Conservation (phyloP, 1,140 invertebrate species). For the Nomia melanderi region DNA sequence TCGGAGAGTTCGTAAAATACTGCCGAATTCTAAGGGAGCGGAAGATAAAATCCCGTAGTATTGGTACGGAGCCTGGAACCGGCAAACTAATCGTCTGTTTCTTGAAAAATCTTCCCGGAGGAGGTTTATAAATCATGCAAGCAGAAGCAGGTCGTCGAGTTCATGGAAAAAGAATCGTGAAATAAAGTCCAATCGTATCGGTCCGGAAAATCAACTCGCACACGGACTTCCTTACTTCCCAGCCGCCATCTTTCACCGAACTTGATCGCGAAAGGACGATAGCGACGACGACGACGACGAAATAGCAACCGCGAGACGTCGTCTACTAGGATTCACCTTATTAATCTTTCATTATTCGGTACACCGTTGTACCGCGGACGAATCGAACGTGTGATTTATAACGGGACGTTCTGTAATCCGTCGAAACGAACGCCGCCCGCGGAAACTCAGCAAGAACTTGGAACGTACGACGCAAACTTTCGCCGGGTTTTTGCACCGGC, state of each 20-base stretch:
- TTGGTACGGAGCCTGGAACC: too few species aligned
- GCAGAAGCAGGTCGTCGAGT: neutral
- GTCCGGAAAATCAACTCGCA: neutral
- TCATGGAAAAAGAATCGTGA: neutral
- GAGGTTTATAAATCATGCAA: neutral
- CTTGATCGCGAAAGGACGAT: neutral
- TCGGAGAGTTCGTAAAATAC: too few species aligned
- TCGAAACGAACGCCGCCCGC: neutral
- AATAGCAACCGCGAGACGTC: neutral
- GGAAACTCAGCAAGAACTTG: neutral
- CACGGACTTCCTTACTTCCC: neutral
- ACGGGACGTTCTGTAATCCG: constrained; percentile 12
- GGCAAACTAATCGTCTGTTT: too few species aligned
- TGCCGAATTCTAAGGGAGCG: too few species aligned
- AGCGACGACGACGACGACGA: neutral
- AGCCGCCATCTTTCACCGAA: neutral
- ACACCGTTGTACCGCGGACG: too few species aligned
- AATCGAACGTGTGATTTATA: constrained; percentile 13
- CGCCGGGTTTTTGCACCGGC: neutral
- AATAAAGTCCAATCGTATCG: neutral
- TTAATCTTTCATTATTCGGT: constrained; percentile 8
- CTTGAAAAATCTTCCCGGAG: neutral
- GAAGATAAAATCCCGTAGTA: too few species aligned
- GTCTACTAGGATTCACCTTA: neutral
- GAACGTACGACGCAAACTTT: constrained; percentile 13